phyloP scores from a whole-genome alignment of 2,113 vertebrate genomes.

The Pantherophis guttatus region DNA sequence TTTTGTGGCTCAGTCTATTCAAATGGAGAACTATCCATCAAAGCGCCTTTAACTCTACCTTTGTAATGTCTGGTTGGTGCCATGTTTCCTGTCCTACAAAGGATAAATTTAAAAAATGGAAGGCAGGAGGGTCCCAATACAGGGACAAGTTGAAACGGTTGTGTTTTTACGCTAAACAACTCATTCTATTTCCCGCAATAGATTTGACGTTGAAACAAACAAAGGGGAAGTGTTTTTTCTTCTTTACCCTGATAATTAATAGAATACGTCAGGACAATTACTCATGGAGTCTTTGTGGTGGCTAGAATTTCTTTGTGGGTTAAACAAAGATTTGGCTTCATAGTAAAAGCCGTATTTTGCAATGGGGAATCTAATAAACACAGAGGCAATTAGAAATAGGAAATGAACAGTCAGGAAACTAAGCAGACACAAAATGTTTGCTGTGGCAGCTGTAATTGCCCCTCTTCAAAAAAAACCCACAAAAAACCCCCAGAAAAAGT shows the following conservation, averaged over 20 bases:
- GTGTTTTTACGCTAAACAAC: not conserved
- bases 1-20: slow-evolving; percentile 15
- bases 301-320: not conserved
- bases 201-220: not conserved
- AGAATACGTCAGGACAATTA: not conserved
- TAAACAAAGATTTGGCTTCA: not conserved
- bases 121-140: slow-evolving; percentile 6
- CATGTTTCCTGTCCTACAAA: not conserved
- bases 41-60: not conserved
- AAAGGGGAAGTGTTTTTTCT: not conserved
- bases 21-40: not conserved
- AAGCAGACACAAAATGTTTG: not conserved
- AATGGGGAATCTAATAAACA: not conserved
- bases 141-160: not conserved
- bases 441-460: not conserved
- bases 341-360: not conserved
- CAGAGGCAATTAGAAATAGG: not conserved
- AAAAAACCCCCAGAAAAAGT: not conserved
- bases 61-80: slow-evolving; percentile 6
- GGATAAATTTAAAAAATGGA: not conserved
- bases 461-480: not conserved
- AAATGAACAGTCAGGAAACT: not conserved
- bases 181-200: not conserved
- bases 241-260: not conserved
- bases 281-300: not conserved